Evolutionary conservation across 2,797 vertebrate genomes (phyloP).

Genomic region (Bovichtus variegatus): DNA sequence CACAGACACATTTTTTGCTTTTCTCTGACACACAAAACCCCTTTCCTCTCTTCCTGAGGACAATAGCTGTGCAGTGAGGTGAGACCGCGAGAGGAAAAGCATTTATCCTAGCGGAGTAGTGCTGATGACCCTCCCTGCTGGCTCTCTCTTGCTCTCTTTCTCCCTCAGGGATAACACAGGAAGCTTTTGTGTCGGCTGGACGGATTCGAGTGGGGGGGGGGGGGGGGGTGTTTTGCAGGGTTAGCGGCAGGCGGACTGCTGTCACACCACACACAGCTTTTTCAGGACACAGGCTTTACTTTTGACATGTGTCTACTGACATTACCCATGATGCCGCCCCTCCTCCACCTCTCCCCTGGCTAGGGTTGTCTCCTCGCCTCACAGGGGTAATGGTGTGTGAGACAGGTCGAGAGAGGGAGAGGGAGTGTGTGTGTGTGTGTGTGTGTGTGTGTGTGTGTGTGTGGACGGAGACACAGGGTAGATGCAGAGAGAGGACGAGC

Average conservation of each 20-base stretch:
- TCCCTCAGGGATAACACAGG: conserved; percentile 69
- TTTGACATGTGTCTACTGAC: conserved; percentile 83
- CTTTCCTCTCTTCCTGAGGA: conserved; percentile 63
- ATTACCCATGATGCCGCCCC: conserved; percentile 78
- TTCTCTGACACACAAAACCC: conserved; percentile 50
- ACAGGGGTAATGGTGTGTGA: conserved; percentile 83
- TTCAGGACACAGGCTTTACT: conserved; percentile 80
- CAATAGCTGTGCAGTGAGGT: conserved; percentile 76
- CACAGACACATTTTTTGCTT: conserved; percentile 38
- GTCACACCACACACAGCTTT: conserved; percentile 81
- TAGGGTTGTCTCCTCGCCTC: conserved; percentile 77
- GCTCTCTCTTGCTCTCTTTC: conserved; percentile 63
- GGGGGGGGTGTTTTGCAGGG: conserved; percentile 16
- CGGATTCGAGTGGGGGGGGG: conserved; percentile 9
- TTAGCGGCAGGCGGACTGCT: conserved; percentile 67
- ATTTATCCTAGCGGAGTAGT: conserved; percentile 77
- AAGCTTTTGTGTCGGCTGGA: conserved; percentile 74
- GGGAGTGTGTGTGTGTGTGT: conserved; percentile 61
- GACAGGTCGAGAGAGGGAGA: conserved; percentile 73
- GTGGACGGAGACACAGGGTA: conserved; percentile 33
- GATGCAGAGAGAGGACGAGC: conserved; percentile 28
- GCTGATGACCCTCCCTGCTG: conserved; percentile 78
- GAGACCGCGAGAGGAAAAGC: conserved; percentile 76
- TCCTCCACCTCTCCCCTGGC: conserved; percentile 53
- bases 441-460: conserved; percentile 45